These are phyloP conservation scores for Entomyzon cyanotis DNA, from an alignment of 2,113 vertebrate species.

Conservation along the genomic window DNA sequence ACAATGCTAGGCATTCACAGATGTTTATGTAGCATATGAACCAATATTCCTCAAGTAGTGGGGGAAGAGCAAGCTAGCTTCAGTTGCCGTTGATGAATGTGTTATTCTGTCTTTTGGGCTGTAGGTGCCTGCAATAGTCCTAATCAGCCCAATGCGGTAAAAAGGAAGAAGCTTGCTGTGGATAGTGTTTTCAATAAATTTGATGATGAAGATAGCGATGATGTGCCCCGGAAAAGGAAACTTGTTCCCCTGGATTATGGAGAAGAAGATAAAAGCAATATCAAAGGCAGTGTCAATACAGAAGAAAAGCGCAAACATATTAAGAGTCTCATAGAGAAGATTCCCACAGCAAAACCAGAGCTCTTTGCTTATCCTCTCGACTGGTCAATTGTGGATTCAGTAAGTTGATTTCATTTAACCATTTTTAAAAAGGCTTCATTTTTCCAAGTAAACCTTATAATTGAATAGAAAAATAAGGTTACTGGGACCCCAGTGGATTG, in stretches of 20 bases:
- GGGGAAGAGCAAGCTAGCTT: neutral
- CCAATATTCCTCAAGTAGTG: neutral
- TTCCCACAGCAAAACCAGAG: constrained; percentile 96
- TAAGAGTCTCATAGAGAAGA: constrained; percentile 98
- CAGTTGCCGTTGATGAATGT: neutral
- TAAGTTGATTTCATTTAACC: constrained; percentile 70
- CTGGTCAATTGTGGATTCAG: constrained; percentile 97
- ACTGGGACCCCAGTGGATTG: neutral
- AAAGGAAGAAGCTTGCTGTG: constrained; percentile 95
- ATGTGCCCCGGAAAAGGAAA: constrained; percentile 93
- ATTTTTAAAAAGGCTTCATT: neutral
- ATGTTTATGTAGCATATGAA: neutral
- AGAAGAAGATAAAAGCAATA: constrained; percentile 92
- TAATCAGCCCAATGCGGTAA: constrained; percentile 89
- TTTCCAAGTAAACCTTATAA: neutral
- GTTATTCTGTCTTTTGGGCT: constrained; percentile 20
- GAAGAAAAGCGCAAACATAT: constrained; percentile 99
- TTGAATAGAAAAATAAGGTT: neutral
- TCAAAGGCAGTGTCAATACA: constrained; percentile 90
- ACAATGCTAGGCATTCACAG: neutral
- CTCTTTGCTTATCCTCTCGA: constrained; percentile 97
- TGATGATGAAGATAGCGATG: constrained; percentile 94
- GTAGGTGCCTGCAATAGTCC: constrained; percentile 91
- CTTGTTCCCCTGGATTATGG: constrained; percentile 96
- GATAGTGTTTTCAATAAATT: constrained; percentile 99